Evolutionary conservation across 2,113 vertebrate species (phyloP).

Genomic region (Aepyceros melampus): DNA sequence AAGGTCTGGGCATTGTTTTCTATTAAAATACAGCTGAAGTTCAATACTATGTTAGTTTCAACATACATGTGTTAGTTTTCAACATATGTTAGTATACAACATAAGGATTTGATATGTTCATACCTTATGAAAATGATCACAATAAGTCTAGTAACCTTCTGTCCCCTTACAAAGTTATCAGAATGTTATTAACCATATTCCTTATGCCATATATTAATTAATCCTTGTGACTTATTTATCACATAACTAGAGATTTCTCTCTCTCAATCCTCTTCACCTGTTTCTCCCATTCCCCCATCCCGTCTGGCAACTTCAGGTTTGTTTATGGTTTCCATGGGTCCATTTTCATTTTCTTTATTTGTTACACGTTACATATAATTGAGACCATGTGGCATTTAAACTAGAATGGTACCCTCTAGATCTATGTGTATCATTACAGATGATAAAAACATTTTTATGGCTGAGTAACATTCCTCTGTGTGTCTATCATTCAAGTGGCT

Average conservation of each 20-base stretch:
- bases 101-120: not conserved
- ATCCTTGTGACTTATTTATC: not conserved
- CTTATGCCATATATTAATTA: not conserved
- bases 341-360: not conserved
- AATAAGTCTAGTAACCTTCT: not conserved
- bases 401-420: not conserved
- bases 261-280: not conserved
- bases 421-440: not conserved
- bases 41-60: not conserved
- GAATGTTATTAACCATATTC: not conserved
- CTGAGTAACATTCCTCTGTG: not conserved
- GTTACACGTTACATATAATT: not conserved
- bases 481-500: not conserved
- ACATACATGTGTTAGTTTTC: too few species aligned
- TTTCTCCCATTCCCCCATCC: not conserved
- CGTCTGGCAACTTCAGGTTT: not conserved
- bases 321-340: not conserved
- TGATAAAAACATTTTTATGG: not conserved
- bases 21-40: not conserved
- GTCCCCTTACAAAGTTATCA: not conserved
- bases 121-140: not conserved
- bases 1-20: not conserved
- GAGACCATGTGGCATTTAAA: not conserved
- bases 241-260: not conserved
- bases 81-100: not conserved